Conservation (phyloP, 1,140 invertebrate species). For the Apolygus lucorum region DNA sequence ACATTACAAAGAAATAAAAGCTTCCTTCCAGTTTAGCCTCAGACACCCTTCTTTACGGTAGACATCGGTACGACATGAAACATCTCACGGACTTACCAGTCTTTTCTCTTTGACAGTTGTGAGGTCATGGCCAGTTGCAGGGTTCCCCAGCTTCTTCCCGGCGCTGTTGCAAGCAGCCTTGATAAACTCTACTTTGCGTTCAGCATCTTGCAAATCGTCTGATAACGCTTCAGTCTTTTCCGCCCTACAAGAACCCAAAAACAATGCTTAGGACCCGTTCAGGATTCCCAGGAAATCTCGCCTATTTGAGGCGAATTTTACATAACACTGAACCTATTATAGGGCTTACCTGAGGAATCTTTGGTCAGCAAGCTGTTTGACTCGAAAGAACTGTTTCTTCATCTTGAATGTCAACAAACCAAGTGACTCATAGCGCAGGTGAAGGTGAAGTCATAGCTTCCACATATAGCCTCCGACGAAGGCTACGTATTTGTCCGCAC, state of each 20-base stretch:
- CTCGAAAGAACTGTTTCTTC: slow-evolving; percentile 82
- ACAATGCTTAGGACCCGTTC: background rate
- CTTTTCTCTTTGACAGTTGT: slow-evolving; percentile 61
- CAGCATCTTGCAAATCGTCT: slow-evolving; percentile 76
- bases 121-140: slow-evolving; percentile 49
- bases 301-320: too few relatives aligned
- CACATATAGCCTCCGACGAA: too few relatives aligned
- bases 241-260: slow-evolving; percentile 50
- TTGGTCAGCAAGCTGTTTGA: slow-evolving; percentile 80
- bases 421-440: slow-evolving; percentile 4
- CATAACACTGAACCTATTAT: background rate
- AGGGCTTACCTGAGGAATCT: slow-evolving; percentile 68
- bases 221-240: slow-evolving; percentile 78
- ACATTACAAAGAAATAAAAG: too few relatives aligned
- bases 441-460: background rate
- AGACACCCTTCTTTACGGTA: too few relatives aligned
- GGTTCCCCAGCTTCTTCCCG: slow-evolving; percentile 43
- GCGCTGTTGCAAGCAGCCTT: slow-evolving; percentile 53
- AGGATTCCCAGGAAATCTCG: background rate
- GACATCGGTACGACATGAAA: too few relatives aligned
- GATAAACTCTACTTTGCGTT: slow-evolving; percentile 78
- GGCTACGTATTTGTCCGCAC: background rate
- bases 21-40: too few relatives aligned
- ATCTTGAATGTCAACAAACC: slow-evolving; percentile 39
- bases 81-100: slow-evolving; percentile 44